These are phyloP conservation scores for Monomorium pharaonis DNA, from an alignment of 1,140 invertebrate genomes.

Conservation along the genomic window DNA sequence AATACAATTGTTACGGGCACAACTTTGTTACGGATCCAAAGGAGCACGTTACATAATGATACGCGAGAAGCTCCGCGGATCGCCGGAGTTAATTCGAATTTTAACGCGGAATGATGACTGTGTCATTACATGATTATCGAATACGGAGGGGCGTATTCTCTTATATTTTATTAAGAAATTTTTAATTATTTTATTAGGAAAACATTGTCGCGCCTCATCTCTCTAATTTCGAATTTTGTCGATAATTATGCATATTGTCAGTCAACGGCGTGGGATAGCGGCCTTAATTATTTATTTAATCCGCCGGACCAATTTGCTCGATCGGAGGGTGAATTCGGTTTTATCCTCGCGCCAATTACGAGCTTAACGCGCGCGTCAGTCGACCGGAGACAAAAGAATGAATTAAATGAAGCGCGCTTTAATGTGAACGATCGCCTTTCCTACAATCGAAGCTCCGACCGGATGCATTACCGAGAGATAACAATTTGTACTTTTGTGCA, in stretches of 20 bases:
- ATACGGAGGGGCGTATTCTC: neutral
- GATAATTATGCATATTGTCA: constrained; percentile 23
- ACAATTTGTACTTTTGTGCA: constrained; percentile 49
- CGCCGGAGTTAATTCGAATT: neutral
- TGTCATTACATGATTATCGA: neutral
- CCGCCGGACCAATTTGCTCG: constrained; percentile 25
- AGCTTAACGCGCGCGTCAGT: constrained; percentile 30
- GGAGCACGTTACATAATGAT: neutral
- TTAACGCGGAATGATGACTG: neutral
- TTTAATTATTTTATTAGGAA: no score
- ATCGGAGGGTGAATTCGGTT: constrained; percentile 6
- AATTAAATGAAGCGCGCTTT: constrained; percentile 42
- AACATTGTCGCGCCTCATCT: neutral
- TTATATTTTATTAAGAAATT: no score
- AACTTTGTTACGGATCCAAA: neutral
- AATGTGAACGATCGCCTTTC: neutral
- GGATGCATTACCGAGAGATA: constrained; percentile 35
- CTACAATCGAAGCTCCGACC: neutral
- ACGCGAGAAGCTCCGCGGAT: neutral
- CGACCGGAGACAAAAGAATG: constrained; percentile 18
- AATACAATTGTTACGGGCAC: neutral
- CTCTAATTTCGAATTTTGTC: constrained; percentile 2
- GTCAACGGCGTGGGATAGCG: neutral
- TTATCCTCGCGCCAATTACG: constrained; percentile 42
- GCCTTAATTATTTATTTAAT: constrained; percentile 51